phyloP scores from a whole-genome alignment of 2,888 invertebrate genomes.

The Iselma pallidipennis region DNA sequence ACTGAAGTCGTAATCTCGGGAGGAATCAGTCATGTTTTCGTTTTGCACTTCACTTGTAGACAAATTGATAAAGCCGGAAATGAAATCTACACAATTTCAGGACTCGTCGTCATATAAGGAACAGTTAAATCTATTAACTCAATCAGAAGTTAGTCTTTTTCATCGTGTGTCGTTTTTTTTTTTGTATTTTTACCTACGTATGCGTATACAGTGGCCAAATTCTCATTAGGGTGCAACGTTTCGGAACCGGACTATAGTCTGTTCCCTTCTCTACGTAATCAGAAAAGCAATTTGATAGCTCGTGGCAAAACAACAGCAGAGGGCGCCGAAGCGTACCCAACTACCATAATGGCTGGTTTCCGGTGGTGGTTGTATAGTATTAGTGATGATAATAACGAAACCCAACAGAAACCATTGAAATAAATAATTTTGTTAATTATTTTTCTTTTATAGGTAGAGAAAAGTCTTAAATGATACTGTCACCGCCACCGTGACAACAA shows the following conservation, averaged over 20 bases:
- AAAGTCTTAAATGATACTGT: too few species aligned
- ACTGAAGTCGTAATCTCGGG: neutral
- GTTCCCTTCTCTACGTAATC: neutral
- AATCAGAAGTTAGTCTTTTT: too few species aligned
- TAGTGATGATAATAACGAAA: neutral
- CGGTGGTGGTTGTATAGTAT: slow-evolving; percentile 7
- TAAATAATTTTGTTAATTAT: neutral
- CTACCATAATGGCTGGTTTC: slow-evolving; percentile 19
- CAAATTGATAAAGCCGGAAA: neutral
- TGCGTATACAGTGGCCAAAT: neutral
- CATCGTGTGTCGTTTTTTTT: too few species aligned
- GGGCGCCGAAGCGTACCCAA: slow-evolving; percentile 22
- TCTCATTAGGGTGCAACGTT: neutral
- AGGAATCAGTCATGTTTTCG: neutral
- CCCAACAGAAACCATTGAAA: neutral
- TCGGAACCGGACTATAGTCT: neutral
- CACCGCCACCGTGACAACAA: too few species aligned
- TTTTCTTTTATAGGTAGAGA: neutral
- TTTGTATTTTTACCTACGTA: too few species aligned
- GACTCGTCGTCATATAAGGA: too few species aligned
- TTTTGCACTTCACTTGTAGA: neutral
- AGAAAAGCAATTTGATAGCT: slow-evolving; percentile 8
- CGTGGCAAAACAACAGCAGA: slow-evolving; percentile 7
- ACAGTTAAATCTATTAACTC: too few species aligned
- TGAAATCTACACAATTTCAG: too few species aligned